phyloP scores from a whole-genome alignment of 2,113 vertebrate genomes.

The Pardalotus punctatus region DNA sequence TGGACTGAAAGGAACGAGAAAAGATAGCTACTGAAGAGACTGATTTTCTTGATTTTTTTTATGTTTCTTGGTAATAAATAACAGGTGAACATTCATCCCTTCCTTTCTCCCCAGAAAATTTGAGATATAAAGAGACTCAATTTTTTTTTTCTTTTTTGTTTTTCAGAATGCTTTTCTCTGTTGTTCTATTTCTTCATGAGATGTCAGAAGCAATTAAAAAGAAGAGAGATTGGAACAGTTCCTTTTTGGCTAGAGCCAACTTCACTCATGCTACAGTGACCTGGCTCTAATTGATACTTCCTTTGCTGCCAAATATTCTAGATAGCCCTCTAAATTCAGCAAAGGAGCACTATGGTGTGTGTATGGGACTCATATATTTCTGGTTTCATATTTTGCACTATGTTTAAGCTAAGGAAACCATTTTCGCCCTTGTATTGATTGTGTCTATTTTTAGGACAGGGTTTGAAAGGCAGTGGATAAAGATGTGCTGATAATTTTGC shows the following conservation, averaged over 20 bases:
- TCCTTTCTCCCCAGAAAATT: not conserved
- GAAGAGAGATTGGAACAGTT: conserved; percentile 20
- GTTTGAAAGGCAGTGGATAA: not conserved
- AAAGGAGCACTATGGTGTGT: not conserved
- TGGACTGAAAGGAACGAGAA: not conserved
- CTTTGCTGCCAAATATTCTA: conserved; percentile 14
- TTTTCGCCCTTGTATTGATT: not conserved
- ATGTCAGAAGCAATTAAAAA: conserved; percentile 46
- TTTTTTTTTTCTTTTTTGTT: not conserved
- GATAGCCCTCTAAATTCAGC: conserved; percentile 13
- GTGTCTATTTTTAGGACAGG: not conserved
- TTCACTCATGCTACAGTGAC: conserved; percentile 29
- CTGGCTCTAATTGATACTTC: conserved; percentile 37
- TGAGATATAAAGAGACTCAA: not conserved
- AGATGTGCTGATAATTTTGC: not conserved
- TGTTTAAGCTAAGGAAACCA: not conserved
- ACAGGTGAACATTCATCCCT: not conserved
- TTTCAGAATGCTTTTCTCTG: not conserved
- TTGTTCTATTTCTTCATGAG: conserved; percentile 26
- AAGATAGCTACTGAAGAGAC: not conserved
- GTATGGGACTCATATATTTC: not conserved
- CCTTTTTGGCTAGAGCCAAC: not conserved
- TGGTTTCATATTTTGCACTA: not conserved
- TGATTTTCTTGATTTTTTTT: not conserved
- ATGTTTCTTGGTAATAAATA: not conserved